Conservation (phyloP, 2,113 vertebrate genomes). For the Oplegnathus fasciatus region DNA sequence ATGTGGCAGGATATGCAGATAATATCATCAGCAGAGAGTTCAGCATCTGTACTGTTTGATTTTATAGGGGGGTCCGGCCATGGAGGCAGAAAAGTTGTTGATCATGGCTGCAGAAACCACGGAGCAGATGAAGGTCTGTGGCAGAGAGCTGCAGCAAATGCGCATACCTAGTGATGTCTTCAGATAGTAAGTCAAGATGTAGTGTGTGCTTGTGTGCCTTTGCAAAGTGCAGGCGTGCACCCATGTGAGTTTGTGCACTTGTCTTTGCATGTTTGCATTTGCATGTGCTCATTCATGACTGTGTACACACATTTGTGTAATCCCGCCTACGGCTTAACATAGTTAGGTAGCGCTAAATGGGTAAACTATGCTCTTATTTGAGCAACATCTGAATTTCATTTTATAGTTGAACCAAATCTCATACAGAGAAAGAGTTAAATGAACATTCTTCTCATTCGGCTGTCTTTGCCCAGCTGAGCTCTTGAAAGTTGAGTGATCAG, state of each 20-base stretch:
- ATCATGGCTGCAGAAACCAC: slow-evolving; percentile 84
- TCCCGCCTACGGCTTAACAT: not conserved
- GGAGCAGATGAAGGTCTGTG: slow-evolving; percentile 84
- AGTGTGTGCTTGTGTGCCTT: not conserved
- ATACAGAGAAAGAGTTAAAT: not conserved
- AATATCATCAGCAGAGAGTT: not conserved
- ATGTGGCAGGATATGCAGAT: not conserved
- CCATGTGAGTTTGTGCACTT: not conserved
- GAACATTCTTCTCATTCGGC: not conserved
- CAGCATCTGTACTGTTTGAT: not conserved
- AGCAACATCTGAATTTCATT: not conserved
- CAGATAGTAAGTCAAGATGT: slow-evolving; percentile 82
- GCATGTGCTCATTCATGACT: not conserved
- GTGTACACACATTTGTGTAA: not conserved
- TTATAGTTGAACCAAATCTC: not conserved
- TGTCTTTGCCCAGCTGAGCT: slow-evolving; percentile 1
- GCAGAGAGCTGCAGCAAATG: slow-evolving; percentile 87
- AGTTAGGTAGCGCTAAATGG: not conserved
- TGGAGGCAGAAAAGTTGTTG: slow-evolving; percentile 85
- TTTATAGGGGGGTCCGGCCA: slow-evolving; percentile 63
- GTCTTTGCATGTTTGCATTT: not conserved
- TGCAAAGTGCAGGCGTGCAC: not conserved
- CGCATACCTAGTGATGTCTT: slow-evolving; percentile 86
- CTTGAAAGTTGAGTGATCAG: slow-evolving; percentile 1
- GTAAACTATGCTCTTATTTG: not conserved